phyloP scores from a whole-genome alignment of 2,797 vertebrate species.

The Myioborus melanocephalus region DNA sequence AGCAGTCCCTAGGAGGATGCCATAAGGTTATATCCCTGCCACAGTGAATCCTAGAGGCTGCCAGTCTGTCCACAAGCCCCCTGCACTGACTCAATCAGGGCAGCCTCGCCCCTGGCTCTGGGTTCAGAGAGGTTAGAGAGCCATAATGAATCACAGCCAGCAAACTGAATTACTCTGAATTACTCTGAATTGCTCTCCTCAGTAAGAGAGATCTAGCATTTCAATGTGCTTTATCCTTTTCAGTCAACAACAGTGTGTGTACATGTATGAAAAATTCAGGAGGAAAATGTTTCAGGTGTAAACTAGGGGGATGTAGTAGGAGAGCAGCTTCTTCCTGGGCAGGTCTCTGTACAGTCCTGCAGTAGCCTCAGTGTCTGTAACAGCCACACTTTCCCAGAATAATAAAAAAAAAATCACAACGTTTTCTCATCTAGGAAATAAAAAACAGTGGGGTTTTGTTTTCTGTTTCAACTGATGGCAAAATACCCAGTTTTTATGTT shows the following conservation, averaged over 20 bases:
- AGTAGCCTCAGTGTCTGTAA: not conserved
- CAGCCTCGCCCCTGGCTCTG: conserved; percentile 29
- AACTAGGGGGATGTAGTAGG: not conserved
- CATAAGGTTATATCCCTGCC: not conserved
- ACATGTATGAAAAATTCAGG: not conserved
- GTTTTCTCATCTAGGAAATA: not conserved
- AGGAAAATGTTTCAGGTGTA: not conserved
- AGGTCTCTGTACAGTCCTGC: not conserved
- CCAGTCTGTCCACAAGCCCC: not conserved
- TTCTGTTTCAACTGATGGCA: not conserved
- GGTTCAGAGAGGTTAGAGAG: conserved; percentile 50
- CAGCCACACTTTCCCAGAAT: not conserved
- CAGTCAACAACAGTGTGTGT: not conserved
- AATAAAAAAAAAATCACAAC: not conserved
- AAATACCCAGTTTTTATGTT: not conserved
- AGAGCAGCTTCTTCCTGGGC: not conserved
- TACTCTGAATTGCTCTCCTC: conserved; percentile 48
- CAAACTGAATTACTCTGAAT: conserved; percentile 60
- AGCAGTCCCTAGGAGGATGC: not conserved
- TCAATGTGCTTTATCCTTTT: not conserved
- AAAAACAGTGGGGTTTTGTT: fast-evolving
- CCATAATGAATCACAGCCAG: conserved; percentile 45
- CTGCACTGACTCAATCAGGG: conserved; percentile 20
- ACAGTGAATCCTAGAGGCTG: conserved; percentile 26
- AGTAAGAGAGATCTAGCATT: conserved; percentile 4